Evolutionary conservation across 2,113 vertebrate genomes (phyloP), one percentile per base, ranked within the genome.

Genomic region (Eclectus roratus): DNA sequence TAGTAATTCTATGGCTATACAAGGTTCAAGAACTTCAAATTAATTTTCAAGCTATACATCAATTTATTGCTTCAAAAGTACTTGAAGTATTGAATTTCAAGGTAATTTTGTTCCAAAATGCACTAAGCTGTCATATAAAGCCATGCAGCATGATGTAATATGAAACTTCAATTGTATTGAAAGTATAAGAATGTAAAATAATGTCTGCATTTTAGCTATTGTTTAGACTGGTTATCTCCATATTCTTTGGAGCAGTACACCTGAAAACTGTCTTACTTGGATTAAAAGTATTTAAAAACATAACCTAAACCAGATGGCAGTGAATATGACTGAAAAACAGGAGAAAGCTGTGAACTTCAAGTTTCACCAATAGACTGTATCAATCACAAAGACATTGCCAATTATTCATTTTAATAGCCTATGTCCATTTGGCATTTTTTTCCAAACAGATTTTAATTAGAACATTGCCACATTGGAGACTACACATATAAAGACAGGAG

Each of bases 391-490:
- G 61, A 80, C 63, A 85, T 43, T 87, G 60, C 31, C 65, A 66
- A 80, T 85, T 73, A 93, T 31, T 81, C 61, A 49, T 61, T 92
- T 93, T 61, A 92, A 85, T 43, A 85, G 46, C 13, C 78, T 71
- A 39, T 76, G 78, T 55, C 74, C 76, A 69, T 85, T 92, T 95
- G 85, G 83, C 82, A 76, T 37, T 94, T 85, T 85, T 93, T 64
- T 70, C 55, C 69, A 83, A 93, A 68, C 37, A 89, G 73, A 60
- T 93, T 93, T 95, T 37, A 80, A 55, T 77, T 85, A 78, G 63
- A 81, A 50, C 7, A 11, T 80, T 70, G 33, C 52, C 83, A 6
- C 43, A 31, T 43, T 66, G 74, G 46, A 84, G 53, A 83, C 37
- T 56, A 61, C 37, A 44, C 16, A 41, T 60, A 80, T 18, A 73